Base-by-base conservation (phyloP, 2,113 vertebrate species). In the Microcebus jonahi region DNA sequence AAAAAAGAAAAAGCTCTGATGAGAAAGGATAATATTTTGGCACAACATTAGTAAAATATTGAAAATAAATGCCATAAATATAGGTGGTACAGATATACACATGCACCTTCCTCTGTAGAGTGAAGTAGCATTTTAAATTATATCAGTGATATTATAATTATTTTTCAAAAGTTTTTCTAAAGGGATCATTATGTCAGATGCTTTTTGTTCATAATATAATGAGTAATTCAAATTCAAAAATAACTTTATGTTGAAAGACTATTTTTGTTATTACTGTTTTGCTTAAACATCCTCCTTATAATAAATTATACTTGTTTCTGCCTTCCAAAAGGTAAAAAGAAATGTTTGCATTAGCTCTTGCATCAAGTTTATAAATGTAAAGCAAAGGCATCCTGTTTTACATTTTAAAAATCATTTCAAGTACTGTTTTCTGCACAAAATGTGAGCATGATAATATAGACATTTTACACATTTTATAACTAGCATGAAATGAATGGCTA, bases 401-500 rank as follows among this genome's bases (percentile, higher is more conserved):
- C 27, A 77, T 94, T 92, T 91, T 23, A 88, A 85, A 95, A 97
- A 55, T 94, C 10, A 55, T 31, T 59, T 45, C n/a, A 94, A 71
- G n/a, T 86, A 29, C 6, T 63, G 20, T 83, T 96, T 96, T 84
- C 70, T 88, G 17, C 59, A 76, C 14, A 71, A 86, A 85, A 75
- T 63, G n/a, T 77, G 70, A 93, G 59, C 42, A 10, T 92, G 36
- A 81, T 83, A 67, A 86, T 34, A 6, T 61, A 84, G 50, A 7
- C 73, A 7, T 79, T 94, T 83, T 65, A 23, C 1, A 0, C 88
- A 34, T 80, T 96, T 93, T 93, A 59, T 17, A 93, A 25, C 39
- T 83, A 23, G 42, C 18, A 34, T 76, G 23, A 75, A 67, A 80
- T 80, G 34, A 55, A 45, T 59, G 67, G 7, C 20, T 59, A 0